Base-by-base conservation (phyloP, 2,888 invertebrate species). In the Hemistola chrysoprasaria region DNA sequence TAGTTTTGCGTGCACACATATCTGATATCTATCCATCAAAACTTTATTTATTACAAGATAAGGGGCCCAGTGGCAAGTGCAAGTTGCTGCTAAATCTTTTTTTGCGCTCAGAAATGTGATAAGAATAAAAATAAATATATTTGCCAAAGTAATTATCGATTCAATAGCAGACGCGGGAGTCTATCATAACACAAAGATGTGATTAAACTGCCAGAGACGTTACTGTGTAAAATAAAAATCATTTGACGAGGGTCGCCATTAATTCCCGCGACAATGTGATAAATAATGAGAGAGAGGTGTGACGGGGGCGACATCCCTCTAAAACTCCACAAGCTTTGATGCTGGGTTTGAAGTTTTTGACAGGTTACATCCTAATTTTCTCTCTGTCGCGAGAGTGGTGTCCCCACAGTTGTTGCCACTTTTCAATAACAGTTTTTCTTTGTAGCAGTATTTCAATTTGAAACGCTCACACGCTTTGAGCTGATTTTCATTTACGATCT, bases 161-260 rank as follows among this genome's bases (percentile, higher is more conserved):
- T 16, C 16, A 16, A 4, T 16, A 16, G 3, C 16, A 16, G 16
- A 4, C 16, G 16, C 16, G 4, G 21, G 26, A 11, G 28, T 29
- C 27, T 24, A 34, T 34, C 40, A 27, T 32, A 59, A 64, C 67
- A 80, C 77, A 81, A 80, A 79, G 84, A 84, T 81, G 81, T 86
- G 78, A 87, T 88, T 87, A 85, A 87, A 71, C 86, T 87, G 87
- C 83, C 87, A 85, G 69, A 66, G 49, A 65, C 69, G 77, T 81
- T 79, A 82, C 79, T 82, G 69, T 83, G 77, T 82, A 78, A 83
- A 83, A 83, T 85, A 84, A 87, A 86, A 86, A 82, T 82, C 62
- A 77, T 78, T 85, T 87, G 87, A 88, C 87, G 83, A 87, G 87
- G 88, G 88, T 88, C 62, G 59, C 84, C 85, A 83, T 88, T 87